phyloP scores from a whole-genome alignment of 2,113 vertebrate species.

The Crypturellus undulatus region DNA sequence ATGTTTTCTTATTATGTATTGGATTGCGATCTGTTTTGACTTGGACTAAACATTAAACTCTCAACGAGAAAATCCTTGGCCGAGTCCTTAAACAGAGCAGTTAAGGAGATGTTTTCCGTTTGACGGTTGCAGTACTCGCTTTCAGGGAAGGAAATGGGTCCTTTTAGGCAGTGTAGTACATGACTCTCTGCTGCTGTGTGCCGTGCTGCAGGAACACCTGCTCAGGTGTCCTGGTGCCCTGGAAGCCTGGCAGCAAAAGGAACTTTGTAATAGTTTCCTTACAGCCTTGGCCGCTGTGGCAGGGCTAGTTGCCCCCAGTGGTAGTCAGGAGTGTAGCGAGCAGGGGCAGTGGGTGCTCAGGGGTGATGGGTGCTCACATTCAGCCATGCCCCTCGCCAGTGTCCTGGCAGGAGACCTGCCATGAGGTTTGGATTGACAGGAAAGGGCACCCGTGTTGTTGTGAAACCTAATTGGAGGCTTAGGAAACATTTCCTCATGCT shows the following conservation, averaged over 20 bases:
- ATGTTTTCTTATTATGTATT: neutral
- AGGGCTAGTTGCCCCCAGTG: neutral
- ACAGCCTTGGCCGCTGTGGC: neutral
- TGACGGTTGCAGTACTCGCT: neutral
- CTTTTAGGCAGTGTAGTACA: neutral
- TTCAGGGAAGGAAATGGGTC: neutral
- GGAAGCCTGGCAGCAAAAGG: neutral
- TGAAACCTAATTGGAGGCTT: conserved; percentile 39
- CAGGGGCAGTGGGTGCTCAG: neutral
- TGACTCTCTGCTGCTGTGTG: neutral
- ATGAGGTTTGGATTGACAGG: neutral
- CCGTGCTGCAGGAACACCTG: neutral
- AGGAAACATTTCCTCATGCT: conserved; percentile 36
- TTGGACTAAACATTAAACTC: neutral
- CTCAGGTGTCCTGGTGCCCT: neutral
- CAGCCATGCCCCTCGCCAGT: neutral
- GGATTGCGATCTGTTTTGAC: neutral
- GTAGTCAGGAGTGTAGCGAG: neutral
- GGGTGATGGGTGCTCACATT: neutral
- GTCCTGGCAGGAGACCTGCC: neutral
- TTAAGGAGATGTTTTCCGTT: neutral
- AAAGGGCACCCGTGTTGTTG: neutral
- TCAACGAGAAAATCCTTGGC: neutral
- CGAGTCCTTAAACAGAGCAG: neutral
- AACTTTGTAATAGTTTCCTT: neutral